Evolutionary conservation across 2,113 vertebrate genomes (phyloP), one percentile per base, ranked within the genome.

Genomic region (Daphoenositta chrysoptera): DNA sequence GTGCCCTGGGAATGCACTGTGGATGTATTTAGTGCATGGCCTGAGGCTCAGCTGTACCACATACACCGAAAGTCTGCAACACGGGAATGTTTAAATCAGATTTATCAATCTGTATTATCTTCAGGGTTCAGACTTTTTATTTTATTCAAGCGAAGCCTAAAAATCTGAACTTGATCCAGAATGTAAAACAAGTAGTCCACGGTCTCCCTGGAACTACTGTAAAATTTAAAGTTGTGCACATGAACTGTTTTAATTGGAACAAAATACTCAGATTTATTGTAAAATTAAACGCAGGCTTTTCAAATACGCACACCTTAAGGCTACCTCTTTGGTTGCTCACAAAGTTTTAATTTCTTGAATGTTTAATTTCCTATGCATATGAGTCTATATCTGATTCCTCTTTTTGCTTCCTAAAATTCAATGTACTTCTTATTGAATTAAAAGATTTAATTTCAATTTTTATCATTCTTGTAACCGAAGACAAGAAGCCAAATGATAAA

Each of bases 391-490:
- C 96, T 90, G 96, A 97, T 97, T 97, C 95, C 70, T 70, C 80
- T 89, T 95, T 94, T 87, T 93, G 90, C 85, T 92, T 97, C 97
- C 97, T 95, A 97, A 97, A 98, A 97, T 97, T 96, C 89, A 97
- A 91, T 20, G 40, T 78, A 76, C 63, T 82, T 97, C 82, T 98
- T 97, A 98, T 92, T 98, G 96, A 98, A 97, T 98, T 97, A 98
- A 97, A 97, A 93, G 73, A 97, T 98, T 97, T 92, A 44, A 45
- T 98, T 98, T 98, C 96, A 97, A 87, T 96, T 97, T 97, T 97
- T 98, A 98, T 97, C 97, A 94, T 94, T 97, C 94, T 93, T 97
- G 97, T 98, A 98, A 98, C 84, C 91, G 92, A 98, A 98, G 97
- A 97, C 89, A 97, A 96, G 93, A 97, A 96, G 70, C 80, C 72